Base-by-base conservation (phyloP, 2,888 invertebrate genomes). In the Acanthoscelides obtectus region DNA sequence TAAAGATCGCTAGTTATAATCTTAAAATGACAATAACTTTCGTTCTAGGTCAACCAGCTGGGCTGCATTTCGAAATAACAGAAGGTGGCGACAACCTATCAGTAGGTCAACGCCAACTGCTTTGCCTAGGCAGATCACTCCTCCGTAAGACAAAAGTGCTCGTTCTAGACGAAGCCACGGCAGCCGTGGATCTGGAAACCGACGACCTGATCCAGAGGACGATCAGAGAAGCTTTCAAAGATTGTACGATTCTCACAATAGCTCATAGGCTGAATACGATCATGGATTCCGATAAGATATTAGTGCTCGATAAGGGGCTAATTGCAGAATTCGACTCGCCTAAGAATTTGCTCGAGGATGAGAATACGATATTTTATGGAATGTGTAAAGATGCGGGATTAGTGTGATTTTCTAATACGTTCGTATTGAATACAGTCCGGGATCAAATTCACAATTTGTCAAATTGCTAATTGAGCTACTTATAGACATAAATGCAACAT, bases 21-120 rank as follows among this genome's bases (percentile, higher is more conserved):
- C n/a, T 70, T 6, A 6, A 45, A 45, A 45, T 45, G 12, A 12
- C 25, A 8, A 21, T 66, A 67, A 63, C 65, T 45, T 70, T 71
- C 17, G 2, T 79, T 76, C 65, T 71, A 90, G 91, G 89, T 75
- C 88, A 97, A 70, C 85, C 91, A 1, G 90, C 91, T 69, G 93
- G 94, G n/a, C 88, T 98, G 67, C 88, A 91, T 74, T 94, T 97
- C 84, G 84, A 84, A 76, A 81, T 86, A 1, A 76, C 81, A 6
- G 86, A 86, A 78, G 81, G 81, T n/a, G 81, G 81, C 27, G 79
- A 80, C 65, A 82, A 81, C 72, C 73, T 82, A 20, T 80, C 80
- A 75, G 86, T 87, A 25, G 87, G 87, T 19, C 87, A 87, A 79
- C 79, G 87, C 69, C 88, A 88, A 77, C 79, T 88, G 71, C 81